phyloP scores from a whole-genome alignment of 2,113 vertebrate genomes.

The Callocephalon fimbriatum region DNA sequence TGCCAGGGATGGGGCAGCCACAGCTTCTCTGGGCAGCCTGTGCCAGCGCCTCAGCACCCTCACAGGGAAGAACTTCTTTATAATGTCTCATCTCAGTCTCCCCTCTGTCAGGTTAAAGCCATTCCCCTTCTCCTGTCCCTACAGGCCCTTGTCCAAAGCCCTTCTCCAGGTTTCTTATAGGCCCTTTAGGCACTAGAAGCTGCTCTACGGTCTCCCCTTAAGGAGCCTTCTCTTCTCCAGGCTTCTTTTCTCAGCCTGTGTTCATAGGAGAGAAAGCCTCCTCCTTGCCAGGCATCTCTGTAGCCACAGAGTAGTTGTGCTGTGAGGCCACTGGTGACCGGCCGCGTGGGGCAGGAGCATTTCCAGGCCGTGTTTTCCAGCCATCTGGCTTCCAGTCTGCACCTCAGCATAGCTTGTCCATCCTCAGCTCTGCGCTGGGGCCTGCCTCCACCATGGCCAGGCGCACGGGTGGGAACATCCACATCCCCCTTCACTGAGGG shows the following conservation, averaged over 20 bases:
- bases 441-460: neutral
- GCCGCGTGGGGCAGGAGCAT: accelerated
- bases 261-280: neutral
- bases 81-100: neutral
- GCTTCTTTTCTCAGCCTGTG: no score
- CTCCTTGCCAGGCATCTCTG: accelerated
- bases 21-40: neutral
- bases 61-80: neutral
- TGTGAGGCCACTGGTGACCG: accelerated
- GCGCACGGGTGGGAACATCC: accelerated
- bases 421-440: neutral
- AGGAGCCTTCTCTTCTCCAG: no score
- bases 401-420: neutral
- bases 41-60: neutral
- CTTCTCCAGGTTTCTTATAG: neutral
- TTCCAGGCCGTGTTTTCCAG: neutral
- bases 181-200: neutral
- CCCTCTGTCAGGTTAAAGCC: neutral
- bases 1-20: neutral
- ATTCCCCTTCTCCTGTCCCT: neutral
- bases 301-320: neutral
- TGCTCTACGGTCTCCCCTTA: neutral
- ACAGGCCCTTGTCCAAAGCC: neutral
- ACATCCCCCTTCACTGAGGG: accelerated
- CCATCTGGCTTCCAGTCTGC: neutral